Percentiles rank a stretch among this genome's conserved stretches.
Evolutionary conservation across 2,113 vertebrate genomes (phyloP).

Genomic region (Fregata magnificens): DNA sequence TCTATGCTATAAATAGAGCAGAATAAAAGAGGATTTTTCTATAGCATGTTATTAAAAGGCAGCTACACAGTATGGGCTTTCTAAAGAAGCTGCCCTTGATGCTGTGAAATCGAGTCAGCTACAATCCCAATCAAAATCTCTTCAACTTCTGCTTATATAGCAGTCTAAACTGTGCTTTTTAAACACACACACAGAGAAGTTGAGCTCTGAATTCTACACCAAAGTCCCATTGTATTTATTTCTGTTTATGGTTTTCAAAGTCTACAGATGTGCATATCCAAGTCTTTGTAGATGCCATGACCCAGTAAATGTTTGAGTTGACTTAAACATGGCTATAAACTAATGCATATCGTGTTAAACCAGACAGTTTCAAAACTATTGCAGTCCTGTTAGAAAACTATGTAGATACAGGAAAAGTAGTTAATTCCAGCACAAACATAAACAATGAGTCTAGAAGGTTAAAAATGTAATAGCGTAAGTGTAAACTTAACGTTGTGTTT

Average conservation of each 20-base stretch:
- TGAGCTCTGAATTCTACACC: neutral
- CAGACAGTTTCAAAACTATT: neutral
- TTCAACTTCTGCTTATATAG: neutral
- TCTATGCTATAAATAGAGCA: neutral
- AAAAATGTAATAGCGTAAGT: neutral
- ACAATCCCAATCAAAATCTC: neutral
- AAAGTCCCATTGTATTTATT: no score
- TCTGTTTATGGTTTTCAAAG: neutral
- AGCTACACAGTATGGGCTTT: neutral
- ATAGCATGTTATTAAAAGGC: neutral
- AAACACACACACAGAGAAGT: neutral
- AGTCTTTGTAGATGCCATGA: neutral
- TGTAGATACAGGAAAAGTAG: neutral
- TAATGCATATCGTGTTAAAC: neutral
- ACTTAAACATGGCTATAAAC: neutral
- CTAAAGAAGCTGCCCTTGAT: neutral
- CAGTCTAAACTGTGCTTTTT: neutral
- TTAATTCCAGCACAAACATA: neutral
- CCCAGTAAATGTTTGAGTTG: neutral
- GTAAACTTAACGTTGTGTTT: neutral
- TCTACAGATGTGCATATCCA: neutral
- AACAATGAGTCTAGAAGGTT: neutral
- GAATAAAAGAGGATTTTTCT: neutral
- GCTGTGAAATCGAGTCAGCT: neutral
- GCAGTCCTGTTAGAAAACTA: neutral